Conservation (phyloP, 53 echinoderm and acorn worm species). For the Mesocentrotus franciscanus region DNA sequence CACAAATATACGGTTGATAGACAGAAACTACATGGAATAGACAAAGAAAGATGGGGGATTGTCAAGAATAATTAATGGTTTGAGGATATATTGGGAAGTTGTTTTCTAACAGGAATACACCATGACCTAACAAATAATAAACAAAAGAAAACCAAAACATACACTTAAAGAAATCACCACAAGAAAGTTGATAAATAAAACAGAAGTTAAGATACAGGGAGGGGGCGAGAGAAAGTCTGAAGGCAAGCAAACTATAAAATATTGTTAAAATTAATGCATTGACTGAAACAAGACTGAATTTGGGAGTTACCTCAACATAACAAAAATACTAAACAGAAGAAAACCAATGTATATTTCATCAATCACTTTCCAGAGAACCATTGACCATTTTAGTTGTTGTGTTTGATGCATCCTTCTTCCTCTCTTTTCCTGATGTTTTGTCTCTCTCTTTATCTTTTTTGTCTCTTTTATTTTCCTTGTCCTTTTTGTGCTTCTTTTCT, state of each 20-base stretch:
- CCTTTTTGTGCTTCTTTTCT: slow-evolving; percentile 62
- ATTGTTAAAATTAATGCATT: background rate
- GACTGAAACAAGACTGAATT: background rate
- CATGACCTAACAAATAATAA: too few species aligned
- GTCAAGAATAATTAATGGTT: background rate
- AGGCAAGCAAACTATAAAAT: slow-evolving; percentile 30
- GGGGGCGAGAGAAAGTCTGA: background rate
- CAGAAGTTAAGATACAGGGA: background rate
- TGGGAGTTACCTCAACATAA: background rate
- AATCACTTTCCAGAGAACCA: slow-evolving; percentile 47
- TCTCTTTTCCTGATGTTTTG: background rate
- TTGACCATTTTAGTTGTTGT: slow-evolving; percentile 30
- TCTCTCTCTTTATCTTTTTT: slow-evolving; percentile 55
- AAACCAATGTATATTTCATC: background rate
- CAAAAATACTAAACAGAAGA: background rate
- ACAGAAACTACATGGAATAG: background rate
- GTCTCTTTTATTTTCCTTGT: slow-evolving; percentile 64
- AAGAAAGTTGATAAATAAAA: background rate
- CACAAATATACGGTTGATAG: background rate
- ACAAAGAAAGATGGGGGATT: background rate
- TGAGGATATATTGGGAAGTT: background rate
- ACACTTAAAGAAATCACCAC: background rate
- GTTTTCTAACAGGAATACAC: background rate
- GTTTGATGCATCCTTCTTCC: background rate
- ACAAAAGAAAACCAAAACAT: background rate